phyloP scores from a whole-genome alignment of 2,113 vertebrate genomes.

The Sylvicapra grimmia region DNA sequence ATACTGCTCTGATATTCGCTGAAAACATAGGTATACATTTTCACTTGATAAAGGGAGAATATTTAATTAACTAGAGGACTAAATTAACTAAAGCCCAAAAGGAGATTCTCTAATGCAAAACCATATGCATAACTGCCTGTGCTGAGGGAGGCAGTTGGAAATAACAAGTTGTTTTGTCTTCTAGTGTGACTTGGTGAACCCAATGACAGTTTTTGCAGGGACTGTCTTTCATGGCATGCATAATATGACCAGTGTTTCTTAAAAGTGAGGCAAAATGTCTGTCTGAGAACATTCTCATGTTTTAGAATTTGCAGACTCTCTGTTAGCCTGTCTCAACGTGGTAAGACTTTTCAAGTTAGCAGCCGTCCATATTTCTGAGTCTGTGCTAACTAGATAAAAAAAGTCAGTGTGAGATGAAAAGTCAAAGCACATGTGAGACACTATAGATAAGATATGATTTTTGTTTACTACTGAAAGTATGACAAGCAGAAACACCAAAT shows the following conservation, averaged over 20 bases:
- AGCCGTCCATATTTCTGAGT: background rate
- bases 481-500: background rate
- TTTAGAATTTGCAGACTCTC: background rate
- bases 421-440: background rate
- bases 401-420: background rate
- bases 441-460: background rate
- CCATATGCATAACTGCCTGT: background rate
- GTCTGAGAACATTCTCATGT: background rate
- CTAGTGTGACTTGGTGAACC: background rate
- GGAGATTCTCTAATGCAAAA: background rate
- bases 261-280: background rate
- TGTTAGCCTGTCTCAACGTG: background rate
- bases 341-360: background rate
- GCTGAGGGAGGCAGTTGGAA: background rate
- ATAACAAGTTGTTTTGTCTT: background rate
- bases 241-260: background rate
- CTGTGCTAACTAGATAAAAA: background rate
- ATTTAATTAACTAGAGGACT: conserved; percentile 43
- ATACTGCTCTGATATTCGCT: conserved; percentile 92
- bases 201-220: background rate
- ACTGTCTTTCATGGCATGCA: background rate
- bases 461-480: background rate
- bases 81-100: conserved; percentile 33
- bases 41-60: background rate
- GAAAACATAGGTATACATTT: conserved; percentile 84